Percentiles rank a stretch among this genome's conserved stretches.
phyloP scores from a whole-genome alignment of 1,140 invertebrate genomes.

The Diachasmimorpha longicaudata region DNA sequence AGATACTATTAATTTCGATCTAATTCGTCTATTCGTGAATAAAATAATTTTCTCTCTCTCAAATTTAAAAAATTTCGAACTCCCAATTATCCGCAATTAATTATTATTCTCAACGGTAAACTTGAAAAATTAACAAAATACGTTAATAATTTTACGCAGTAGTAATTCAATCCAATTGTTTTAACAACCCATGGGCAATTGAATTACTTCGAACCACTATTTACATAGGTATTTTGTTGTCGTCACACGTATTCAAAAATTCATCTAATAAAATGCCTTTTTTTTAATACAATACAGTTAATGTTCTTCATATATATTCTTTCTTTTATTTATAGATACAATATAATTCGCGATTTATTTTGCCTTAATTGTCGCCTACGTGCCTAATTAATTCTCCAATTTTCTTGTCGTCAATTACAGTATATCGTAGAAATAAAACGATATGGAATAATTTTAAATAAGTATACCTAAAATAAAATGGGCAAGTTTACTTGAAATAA shows the following conservation, averaged over 20 bases:
- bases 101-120: slow-evolving; percentile 5
- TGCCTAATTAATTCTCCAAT: neutral
- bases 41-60: neutral
- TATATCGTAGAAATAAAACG: neutral
- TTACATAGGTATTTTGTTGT: neutral
- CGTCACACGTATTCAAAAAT: slow-evolving; percentile 36
- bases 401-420: neutral
- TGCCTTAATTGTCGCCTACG: neutral
- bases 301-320: slow-evolving; percentile 30
- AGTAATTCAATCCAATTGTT: slow-evolving; percentile 1
- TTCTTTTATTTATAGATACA: slow-evolving; percentile 12
- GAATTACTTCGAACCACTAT: neutral
- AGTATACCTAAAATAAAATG: neutral
- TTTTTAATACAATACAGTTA: slow-evolving; percentile 53
- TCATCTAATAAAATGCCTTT: slow-evolving; percentile 48
- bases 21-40: neutral
- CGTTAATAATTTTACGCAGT: neutral
- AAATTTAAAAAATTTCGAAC: neutral
- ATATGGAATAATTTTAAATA: neutral
- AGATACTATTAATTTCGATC: slow-evolving; percentile 1
- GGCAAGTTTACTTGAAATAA: neutral
- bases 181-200: slow-evolving; percentile 14
- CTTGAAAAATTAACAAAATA: slow-evolving; percentile 16
- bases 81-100: neutral
- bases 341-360: slow-evolving; percentile 11